Conservation (phyloP, 2,888 invertebrate genomes). For the Panzeria rudis region DNA sequence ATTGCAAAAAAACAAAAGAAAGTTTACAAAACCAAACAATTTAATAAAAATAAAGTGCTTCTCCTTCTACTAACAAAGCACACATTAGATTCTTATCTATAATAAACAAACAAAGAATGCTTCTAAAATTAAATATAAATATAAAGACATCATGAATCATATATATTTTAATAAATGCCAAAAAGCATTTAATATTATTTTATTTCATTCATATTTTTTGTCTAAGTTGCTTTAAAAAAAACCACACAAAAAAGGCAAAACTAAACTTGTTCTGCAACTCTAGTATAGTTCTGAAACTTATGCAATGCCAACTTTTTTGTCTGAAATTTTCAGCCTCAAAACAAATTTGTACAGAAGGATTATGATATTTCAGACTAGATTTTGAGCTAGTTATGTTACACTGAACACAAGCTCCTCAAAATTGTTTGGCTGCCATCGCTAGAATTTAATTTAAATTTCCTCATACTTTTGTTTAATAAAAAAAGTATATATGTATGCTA, state of each 20-base stretch:
- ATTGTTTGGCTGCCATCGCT: too few relatives aligned
- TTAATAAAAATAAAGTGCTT: constrained; percentile 29
- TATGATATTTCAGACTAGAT: background rate
- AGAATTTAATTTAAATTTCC: too few relatives aligned
- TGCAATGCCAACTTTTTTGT: too few relatives aligned
- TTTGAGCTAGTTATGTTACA: too few relatives aligned
- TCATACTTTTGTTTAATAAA: too few relatives aligned
- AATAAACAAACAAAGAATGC: constrained; percentile 29
- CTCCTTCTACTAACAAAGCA: constrained; percentile 49
- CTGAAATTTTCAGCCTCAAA: background rate
- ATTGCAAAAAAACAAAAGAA: constrained; percentile 9
- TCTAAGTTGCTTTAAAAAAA: background rate
- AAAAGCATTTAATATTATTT: constrained; percentile 29
- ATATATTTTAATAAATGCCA: constrained; percentile 23
- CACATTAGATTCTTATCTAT: constrained; percentile 45
- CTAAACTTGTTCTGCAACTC: background rate
- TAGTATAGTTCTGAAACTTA: background rate
- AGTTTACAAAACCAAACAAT: background rate
- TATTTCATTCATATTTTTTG: background rate
- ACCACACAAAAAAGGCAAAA: background rate
- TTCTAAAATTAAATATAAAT: constrained; percentile 19
- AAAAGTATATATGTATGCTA: too few relatives aligned
- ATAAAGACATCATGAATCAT: constrained; percentile 26
- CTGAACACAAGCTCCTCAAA: too few relatives aligned
- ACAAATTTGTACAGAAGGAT: background rate